Percentiles rank a stretch among this genome's conserved stretches.
These are phyloP conservation scores for Oophaga pumilio DNA, from an alignment of 2,113 vertebrate species.

Conservation along the genomic window DNA sequence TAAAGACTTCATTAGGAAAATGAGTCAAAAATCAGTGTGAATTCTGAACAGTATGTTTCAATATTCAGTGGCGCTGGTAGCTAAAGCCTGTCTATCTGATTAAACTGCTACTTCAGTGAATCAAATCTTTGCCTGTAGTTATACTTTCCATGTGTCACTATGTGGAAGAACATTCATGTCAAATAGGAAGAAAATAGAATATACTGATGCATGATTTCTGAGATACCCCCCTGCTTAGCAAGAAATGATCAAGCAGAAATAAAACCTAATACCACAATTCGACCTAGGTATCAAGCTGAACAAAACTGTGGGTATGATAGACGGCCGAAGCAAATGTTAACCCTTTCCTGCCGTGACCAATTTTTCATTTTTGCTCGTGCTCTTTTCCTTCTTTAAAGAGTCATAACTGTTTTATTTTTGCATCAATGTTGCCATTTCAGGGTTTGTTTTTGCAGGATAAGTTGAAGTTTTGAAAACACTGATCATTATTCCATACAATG, in stretches of 20 bases:
- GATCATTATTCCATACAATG: too few relatives aligned
- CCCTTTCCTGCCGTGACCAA: too few relatives aligned
- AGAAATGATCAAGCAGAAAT: background rate
- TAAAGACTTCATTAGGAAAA: background rate
- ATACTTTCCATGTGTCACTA: constrained; percentile 9
- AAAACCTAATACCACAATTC: background rate
- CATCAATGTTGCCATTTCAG: too few relatives aligned
- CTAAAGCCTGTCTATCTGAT: constrained; percentile 1
- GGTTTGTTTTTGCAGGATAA: too few relatives aligned
- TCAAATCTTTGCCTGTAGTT: constrained; percentile 36
- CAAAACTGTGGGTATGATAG: background rate
- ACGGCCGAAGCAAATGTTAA: too few relatives aligned
- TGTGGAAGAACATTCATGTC: constrained; percentile 1
- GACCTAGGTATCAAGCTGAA: background rate
- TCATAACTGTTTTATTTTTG: too few relatives aligned
- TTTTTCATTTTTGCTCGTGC: too few relatives aligned
- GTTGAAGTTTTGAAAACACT: too few relatives aligned
- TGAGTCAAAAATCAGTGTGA: background rate
- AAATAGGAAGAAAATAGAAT: background rate
- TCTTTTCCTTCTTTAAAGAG: too few relatives aligned
- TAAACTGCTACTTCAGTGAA: background rate
- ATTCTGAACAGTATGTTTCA: constrained; percentile 2
- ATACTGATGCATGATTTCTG: constrained; percentile 9
- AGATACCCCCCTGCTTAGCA: background rate
- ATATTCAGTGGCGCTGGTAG: background rate